phyloP scores from a whole-genome alignment of 2,888 invertebrate genomes.

The Folsomia manolachei region DNA sequence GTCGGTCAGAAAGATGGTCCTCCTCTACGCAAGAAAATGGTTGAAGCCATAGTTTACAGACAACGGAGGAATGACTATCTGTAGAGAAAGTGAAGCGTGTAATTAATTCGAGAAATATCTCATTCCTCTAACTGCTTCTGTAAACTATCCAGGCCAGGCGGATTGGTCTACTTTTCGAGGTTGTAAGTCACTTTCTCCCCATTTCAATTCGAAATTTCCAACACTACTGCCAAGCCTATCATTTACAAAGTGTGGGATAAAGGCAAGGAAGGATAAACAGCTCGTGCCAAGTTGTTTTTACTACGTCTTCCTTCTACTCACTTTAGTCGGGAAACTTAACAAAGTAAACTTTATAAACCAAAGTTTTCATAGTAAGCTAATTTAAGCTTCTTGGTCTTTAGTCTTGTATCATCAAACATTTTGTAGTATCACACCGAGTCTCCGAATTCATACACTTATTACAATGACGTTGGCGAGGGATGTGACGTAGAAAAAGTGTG shows the following conservation, averaged over 20 bases:
- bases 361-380: not conserved
- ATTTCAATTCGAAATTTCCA: not conserved
- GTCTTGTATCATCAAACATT: too few relatives aligned
- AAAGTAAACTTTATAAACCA: not conserved
- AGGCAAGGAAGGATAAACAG: not conserved
- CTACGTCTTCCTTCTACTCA: not conserved
- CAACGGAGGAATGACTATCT: slow-evolving; percentile 1
- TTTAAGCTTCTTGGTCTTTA: too few relatives aligned
- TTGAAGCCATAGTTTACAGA: slow-evolving; percentile 9
- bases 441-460: too few relatives aligned
- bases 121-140: slow-evolving; percentile 5
- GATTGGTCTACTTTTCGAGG: not conserved
- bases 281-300: not conserved
- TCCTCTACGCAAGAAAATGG: not conserved
- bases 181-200: not conserved
- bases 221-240: not conserved
- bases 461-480: too few relatives aligned
- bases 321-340: not conserved
- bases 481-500: too few relatives aligned
- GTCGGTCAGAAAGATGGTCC: not conserved
- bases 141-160: not conserved
- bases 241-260: not conserved
- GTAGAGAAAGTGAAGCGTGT: not conserved
- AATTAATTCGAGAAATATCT: slow-evolving; percentile 21
- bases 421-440: too few relatives aligned